phyloP scores from a whole-genome alignment of 2,797 vertebrate species.

The Gambusia yucatana region DNA sequence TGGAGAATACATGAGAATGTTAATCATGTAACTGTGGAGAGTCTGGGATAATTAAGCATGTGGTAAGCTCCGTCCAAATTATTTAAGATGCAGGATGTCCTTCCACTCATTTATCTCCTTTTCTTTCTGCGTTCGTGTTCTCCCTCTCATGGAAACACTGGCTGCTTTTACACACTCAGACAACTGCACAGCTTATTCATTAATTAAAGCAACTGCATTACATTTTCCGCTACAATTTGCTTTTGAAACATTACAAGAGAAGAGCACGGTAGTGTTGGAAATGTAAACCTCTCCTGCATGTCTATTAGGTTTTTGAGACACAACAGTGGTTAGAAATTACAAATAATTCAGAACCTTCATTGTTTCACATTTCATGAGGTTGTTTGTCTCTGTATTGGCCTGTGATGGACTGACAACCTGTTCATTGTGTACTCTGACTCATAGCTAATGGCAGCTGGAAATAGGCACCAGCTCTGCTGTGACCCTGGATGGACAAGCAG shows the following conservation, averaged over 20 bases:
- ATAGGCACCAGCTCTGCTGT: no score
- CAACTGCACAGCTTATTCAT: conserved; percentile 1
- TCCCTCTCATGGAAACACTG: conserved; percentile 16
- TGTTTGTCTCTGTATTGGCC: not conserved
- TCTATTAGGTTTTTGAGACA: not conserved
- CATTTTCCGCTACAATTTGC: conserved; percentile 6
- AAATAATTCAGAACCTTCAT: not conserved
- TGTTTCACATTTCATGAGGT: not conserved
- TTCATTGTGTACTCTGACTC: no score
- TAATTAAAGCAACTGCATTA: conserved; percentile 27
- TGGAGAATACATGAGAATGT: conserved; percentile 50
- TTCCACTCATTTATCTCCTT: conserved; percentile 11
- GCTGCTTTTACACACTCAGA: conserved; percentile 14
- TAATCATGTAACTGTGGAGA: conserved; percentile 69
- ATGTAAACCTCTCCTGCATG: not conserved
- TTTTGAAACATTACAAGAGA: not conserved
- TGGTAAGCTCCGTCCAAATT: conserved; percentile 45
- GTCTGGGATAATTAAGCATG: conserved; percentile 71
- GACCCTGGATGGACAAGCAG: no score
- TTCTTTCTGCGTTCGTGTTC: conserved; percentile 2
- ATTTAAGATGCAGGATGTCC: conserved; percentile 38
- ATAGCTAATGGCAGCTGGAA: no score
- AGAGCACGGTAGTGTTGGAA: not conserved
- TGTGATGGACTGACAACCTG: no score
- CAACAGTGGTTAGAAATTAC: no score